Evolutionary conservation across 2,113 vertebrate species (phyloP), one percentile per base, ranked within the genome.

Genomic region (Neodon shergylaensis): DNA sequence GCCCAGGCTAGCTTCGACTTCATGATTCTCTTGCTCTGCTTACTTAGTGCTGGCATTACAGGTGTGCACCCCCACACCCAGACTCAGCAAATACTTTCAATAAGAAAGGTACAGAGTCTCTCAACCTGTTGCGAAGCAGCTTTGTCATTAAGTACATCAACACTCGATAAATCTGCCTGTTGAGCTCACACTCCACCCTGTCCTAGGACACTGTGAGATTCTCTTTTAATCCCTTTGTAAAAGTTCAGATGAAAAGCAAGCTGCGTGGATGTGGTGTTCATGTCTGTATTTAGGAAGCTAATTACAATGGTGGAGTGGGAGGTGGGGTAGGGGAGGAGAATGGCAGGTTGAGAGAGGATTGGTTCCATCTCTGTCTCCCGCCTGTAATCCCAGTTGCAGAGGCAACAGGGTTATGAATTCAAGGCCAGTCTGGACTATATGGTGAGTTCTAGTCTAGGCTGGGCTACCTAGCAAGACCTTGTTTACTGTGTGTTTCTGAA

Each of bases 191-290:
- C 10, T 58, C 63, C 26, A 76, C 21, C 61, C 92, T 52, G 52
- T 82, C 88, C 78, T 72, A 73, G 81, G 54, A 61, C 13, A 2
- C 14, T 44, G 36, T 54, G 36, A 77, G 47, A 78, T 36, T 13
- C 54, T 89, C 54, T 92, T 86, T 54, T 63, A 78, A 94, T 10
- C 6, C 31, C 44, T 88, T 81, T 66, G 68, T 47, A 86, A 95
- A 94, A 52, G 54, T 83, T 87, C 39, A 72, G 10, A 77, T 44
- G 8, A 66, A 47, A 14, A 19, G 22, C 28, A 47, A 12, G 42
- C 42, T 47, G 42, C 14, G 22, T 49, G 42, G 36, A 36, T 4
- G 24, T 9, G 11, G 44, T 17, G 47, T 36, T 68, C 63, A 13
- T 13, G 28, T 47, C 63, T 85, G 47, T 24, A 39, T 8, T 11